These are phyloP conservation scores for Lamellibrachia satsuma DNA, from an alignment of 2,888 invertebrate species.

Conservation along the genomic window DNA sequence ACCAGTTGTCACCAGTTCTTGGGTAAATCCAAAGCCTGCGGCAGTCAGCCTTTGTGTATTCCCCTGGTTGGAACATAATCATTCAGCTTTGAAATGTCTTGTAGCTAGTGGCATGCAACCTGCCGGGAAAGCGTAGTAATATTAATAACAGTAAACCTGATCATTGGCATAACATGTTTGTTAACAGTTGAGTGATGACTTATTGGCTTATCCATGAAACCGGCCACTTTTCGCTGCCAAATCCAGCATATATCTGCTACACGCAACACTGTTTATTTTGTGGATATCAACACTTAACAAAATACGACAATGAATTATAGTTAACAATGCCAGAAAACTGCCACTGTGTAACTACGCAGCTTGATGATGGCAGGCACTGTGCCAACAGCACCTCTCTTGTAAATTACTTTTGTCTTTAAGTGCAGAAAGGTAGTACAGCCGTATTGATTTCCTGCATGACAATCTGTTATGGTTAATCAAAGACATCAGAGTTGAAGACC, in stretches of 20 bases:
- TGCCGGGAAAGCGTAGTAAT: too few relatives aligned
- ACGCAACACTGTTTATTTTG: not conserved
- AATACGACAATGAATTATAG: not conserved
- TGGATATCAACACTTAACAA: not conserved
- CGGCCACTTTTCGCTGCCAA: not conserved
- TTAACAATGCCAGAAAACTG: not conserved
- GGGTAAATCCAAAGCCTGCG: too few relatives aligned
- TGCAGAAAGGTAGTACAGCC: not conserved
- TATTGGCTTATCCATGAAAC: not conserved
- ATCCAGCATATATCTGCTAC: not conserved
- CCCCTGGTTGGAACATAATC: too few relatives aligned
- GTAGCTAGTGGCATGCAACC: too few relatives aligned
- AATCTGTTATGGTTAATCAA: not conserved
- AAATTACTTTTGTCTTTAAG: not conserved
- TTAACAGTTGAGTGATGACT: not conserved
- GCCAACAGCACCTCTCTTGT: not conserved
- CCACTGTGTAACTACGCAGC: not conserved
- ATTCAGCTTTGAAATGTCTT: too few relatives aligned
- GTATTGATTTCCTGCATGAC: not conserved
- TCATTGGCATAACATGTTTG: not conserved
- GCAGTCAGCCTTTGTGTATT: too few relatives aligned
- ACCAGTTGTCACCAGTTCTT: too few relatives aligned
- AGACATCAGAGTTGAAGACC: not conserved
- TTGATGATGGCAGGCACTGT: not conserved
- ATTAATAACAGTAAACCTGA: not conserved